Conservation (phyloP, 1,140 invertebrate species). For the Zaprionus inermis region DNA sequence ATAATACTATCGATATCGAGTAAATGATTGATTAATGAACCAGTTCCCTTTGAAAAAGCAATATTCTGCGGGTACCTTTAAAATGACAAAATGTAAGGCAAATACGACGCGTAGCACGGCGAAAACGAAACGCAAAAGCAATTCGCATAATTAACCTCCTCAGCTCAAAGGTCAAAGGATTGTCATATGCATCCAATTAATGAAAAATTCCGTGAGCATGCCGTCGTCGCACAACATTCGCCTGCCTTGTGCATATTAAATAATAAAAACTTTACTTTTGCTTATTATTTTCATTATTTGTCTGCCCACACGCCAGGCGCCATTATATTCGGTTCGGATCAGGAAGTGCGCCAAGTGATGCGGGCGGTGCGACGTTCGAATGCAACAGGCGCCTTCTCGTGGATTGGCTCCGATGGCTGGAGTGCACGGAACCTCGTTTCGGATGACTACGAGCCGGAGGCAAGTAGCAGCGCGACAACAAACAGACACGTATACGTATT, state of each 20-base stretch:
- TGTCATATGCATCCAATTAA: not conserved
- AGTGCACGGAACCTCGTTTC: constrained; percentile 94
- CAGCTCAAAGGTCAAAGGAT: not conserved
- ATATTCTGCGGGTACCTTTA: not conserved
- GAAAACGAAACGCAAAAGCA: not conserved
- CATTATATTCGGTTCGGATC: constrained; percentile 97
- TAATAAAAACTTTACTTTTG: constrained; percentile 51
- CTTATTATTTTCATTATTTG: not conserved
- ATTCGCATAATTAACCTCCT: not conserved
- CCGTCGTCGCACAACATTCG: not conserved
- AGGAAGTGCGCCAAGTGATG: constrained; percentile 98
- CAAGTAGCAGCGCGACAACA: constrained; percentile 40
- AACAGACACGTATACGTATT: not conserved
- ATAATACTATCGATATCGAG: not conserved
- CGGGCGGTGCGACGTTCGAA: constrained; percentile 93
- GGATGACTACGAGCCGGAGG: constrained; percentile 94
- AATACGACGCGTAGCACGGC: not conserved
- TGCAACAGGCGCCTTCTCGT: constrained; percentile 95
- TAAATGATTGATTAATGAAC: not conserved
- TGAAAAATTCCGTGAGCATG: not conserved
- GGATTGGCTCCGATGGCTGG: constrained; percentile 98
- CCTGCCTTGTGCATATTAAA: constrained; percentile 25
- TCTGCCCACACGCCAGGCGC: constrained; percentile 88
- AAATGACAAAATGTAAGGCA: not conserved
- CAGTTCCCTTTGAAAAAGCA: not conserved